Conservation (phyloP, 1,140 invertebrate species). For the silkworm (Bombyx mori) region ASM3026992v2 NC_085114.1:7646501-7647000, state of each 20-base stretch:
- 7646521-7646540: constrained; percentile 68
- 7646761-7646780: neutral
- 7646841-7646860: too few relatives aligned
- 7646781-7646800: too few relatives aligned
- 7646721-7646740: neutral
- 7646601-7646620: constrained; percentile 75
- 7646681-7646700: too few relatives aligned
- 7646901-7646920: too few relatives aligned
- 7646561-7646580: constrained; percentile 80
- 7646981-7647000: constrained; percentile 25
- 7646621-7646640: constrained; percentile 83
- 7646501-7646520: constrained; percentile 67
- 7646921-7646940: too few relatives aligned
- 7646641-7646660: constrained; percentile 67
- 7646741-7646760: neutral
- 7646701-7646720: too few relatives aligned
- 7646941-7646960: too few relatives aligned
- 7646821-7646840: too few relatives aligned
- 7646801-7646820: too few relatives aligned
- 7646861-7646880: too few relatives aligned
- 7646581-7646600: constrained; percentile 64
- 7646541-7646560: constrained; percentile 72
- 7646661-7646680: too few relatives aligned
- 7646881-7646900: too few relatives aligned
- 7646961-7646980: constrained; percentile 33